These are phyloP conservation scores for Microplitis deprimator DNA, from an alignment of 2,888 invertebrate genomes.

Conservation along the genomic window DNA sequence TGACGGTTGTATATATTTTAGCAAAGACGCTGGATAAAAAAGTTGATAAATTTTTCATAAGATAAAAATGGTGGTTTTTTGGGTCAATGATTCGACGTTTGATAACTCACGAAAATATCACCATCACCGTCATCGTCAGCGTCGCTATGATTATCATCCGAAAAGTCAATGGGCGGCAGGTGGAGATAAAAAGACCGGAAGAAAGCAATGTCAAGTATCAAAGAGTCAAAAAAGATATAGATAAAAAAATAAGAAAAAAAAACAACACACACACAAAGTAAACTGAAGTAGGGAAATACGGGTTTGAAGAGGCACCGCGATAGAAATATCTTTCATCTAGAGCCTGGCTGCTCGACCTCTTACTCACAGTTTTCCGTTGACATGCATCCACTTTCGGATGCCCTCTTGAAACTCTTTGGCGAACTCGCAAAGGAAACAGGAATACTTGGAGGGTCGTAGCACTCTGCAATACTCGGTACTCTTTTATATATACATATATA, in stretches of 20 bases:
- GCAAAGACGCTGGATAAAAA: too few relatives aligned
- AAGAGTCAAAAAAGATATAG: conserved; percentile 2
- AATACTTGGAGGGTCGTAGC: conserved; percentile 17
- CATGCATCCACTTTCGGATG: conserved; percentile 39
- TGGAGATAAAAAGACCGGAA: not conserved
- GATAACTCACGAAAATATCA: not conserved
- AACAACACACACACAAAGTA: conserved; percentile 6
- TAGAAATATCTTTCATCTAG: conserved; percentile 39
- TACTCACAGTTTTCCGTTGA: conserved; percentile 37
- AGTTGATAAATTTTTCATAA: too few relatives aligned
- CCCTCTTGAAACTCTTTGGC: conserved; percentile 16
- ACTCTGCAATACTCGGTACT: not conserved
- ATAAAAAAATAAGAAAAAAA: not conserved
- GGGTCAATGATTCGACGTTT: not conserved
- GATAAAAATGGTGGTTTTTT: not conserved
- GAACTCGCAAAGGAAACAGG: conserved; percentile 28
- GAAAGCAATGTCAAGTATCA: not conserved
- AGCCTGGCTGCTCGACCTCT: conserved; percentile 35
- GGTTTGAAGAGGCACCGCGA: conserved; percentile 9
- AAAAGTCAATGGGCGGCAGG: not conserved
- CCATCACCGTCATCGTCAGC: not conserved
- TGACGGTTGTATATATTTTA: too few relatives aligned
- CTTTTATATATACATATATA: not conserved
- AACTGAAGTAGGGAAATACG: conserved; percentile 5
- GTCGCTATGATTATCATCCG: not conserved